phyloP scores from a whole-genome alignment of 2,113 vertebrate species.

The Hydrochoerus hydrochaeris region DNA sequence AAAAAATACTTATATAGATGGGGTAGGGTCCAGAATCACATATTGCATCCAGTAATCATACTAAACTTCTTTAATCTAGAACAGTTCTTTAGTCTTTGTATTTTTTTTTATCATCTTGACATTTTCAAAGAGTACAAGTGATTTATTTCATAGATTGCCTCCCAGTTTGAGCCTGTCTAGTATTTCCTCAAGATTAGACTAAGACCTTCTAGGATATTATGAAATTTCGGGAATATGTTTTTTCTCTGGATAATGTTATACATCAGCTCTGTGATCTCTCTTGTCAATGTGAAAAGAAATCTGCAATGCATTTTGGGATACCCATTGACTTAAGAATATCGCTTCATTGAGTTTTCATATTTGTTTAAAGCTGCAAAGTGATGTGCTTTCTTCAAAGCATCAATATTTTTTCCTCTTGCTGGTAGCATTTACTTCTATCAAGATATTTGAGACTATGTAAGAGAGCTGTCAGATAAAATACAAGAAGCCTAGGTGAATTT shows the following conservation, averaged over 20 bases:
- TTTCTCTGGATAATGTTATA: background rate
- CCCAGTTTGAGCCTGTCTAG: background rate
- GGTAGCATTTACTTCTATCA: constrained; percentile 35
- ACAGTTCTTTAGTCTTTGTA: constrained; percentile 25
- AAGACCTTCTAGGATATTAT: background rate
- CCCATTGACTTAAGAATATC: background rate
- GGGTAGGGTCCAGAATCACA: background rate
- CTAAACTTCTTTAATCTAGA: background rate
- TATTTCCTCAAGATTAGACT: constrained; percentile 43
- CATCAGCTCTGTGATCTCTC: background rate
- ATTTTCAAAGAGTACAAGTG: background rate
- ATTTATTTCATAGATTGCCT: background rate
- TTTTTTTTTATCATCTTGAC: background rate
- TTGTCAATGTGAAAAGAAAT: constrained; percentile 39
- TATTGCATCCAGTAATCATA: background rate
- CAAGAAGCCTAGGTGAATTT: constrained; percentile 12
- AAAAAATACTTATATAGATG: background rate
- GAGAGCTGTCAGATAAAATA: constrained; percentile 3
- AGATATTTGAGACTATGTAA: background rate
- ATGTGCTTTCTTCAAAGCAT: background rate
- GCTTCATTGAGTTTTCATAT: constrained; percentile 6
- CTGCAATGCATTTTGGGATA: background rate
- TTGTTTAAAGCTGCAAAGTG: constrained; percentile 13
- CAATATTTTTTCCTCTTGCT: background rate
- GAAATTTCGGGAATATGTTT: background rate